A percentile compares a stretch with the other conserved stretches of the same genome.
These are phyloP conservation scores for Ommatoiulus sabulosus DNA, from an alignment of 2,888 invertebrate genomes.

Conservation along the genomic window DNA sequence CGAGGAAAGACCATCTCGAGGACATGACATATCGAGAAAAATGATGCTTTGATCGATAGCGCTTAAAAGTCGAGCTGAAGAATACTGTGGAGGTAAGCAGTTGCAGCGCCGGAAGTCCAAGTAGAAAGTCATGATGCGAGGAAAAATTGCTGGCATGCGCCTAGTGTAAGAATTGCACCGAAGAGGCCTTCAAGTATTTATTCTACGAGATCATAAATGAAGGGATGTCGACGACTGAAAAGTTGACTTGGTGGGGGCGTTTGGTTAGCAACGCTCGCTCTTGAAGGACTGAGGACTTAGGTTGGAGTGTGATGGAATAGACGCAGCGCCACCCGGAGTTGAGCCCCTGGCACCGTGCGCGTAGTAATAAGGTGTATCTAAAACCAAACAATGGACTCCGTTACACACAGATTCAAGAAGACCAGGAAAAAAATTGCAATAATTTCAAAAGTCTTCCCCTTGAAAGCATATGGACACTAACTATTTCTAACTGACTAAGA, in stretches of 20 bases:
- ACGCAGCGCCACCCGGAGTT: slow-evolving; percentile 57
- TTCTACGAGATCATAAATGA: slow-evolving; percentile 42
- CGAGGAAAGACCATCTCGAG: background rate
- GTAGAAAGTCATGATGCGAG: background rate
- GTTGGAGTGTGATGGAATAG: slow-evolving; percentile 58
- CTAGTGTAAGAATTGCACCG: slow-evolving; percentile 11
- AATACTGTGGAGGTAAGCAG: slow-evolving; percentile 24
- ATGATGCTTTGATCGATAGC: slow-evolving; percentile 4
- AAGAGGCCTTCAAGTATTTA: slow-evolving; percentile 23
- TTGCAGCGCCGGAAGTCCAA: background rate
- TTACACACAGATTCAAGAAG: background rate
- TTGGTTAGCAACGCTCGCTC: slow-evolving; percentile 59
- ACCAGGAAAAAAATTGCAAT: background rate
- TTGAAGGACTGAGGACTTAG: slow-evolving; percentile 60
- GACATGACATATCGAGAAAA: background rate
- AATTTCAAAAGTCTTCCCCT: background rate
- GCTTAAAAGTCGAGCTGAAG: background rate
- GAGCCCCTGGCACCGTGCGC: slow-evolving; percentile 59
- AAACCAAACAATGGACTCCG: background rate
- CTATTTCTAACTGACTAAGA: background rate
- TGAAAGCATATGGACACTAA: background rate
- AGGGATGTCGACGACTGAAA: background rate
- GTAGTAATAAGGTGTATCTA: slow-evolving; percentile 60
- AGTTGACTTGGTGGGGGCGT: slow-evolving; percentile 45
- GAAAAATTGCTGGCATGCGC: slow-evolving; percentile 1